phyloP scores from a whole-genome alignment of 2,797 vertebrate species.

The Cirrhinus molitorella region DNA sequence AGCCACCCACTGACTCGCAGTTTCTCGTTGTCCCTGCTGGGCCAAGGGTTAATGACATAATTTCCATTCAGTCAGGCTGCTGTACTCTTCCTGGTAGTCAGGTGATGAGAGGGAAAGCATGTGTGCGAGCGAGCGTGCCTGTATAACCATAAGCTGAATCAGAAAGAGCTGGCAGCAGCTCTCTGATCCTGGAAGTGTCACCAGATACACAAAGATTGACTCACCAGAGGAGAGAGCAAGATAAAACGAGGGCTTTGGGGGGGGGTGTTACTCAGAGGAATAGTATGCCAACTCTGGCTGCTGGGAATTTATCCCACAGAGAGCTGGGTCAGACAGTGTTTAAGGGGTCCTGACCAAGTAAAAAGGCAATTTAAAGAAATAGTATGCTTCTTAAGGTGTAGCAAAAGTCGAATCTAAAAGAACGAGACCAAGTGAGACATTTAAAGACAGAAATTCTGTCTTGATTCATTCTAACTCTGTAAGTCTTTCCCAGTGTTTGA shows the following conservation, averaged over 20 bases:
- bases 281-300: conserved; percentile 34
- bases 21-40: conserved; percentile 53
- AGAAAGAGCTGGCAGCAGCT: conserved; percentile 46
- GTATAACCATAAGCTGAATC: conserved; percentile 51
- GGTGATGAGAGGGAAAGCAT: conserved; percentile 58
- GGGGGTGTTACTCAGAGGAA: conserved; percentile 21
- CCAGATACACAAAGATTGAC: conserved; percentile 77
- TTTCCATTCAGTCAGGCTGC: conserved; percentile 80
- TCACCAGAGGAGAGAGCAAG: conserved; percentile 71
- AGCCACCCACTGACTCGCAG: conserved; percentile 49
- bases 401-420: conserved; percentile 14
- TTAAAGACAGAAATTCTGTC: background rate
- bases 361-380: conserved; percentile 40
- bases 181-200: conserved; percentile 72
- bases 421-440: background rate
- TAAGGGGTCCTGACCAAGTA: conserved; percentile 39
- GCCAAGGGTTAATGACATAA: conserved; percentile 81
- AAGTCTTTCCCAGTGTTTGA: too few relatives aligned
- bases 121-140: conserved; percentile 7
- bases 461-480: background rate
- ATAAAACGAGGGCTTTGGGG: conserved; percentile 46
- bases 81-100: conserved; percentile 75
- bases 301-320: conserved; percentile 53
- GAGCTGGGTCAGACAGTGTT: conserved; percentile 18
- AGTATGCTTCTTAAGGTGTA: conserved; percentile 37